Percentiles rank a stretch among this genome's conserved stretches.
phyloP scores from a whole-genome alignment of 2,888 invertebrate genomes.

The Gryllus longicercus region DNA sequence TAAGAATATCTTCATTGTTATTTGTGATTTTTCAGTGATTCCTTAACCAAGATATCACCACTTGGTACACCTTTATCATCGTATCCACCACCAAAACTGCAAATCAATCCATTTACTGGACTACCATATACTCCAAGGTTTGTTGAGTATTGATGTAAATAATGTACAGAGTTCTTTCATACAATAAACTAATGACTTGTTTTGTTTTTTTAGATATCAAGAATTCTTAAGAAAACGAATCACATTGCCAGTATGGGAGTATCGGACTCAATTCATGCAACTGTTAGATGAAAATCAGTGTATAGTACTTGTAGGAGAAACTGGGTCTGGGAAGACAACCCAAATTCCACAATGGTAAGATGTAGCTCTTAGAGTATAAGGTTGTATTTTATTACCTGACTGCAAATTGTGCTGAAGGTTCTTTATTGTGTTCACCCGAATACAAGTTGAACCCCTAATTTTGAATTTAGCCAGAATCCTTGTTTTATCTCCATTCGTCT shows the following conservation, averaged over 20 bases:
- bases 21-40: slow-evolving; percentile 11
- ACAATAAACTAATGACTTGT: neutral
- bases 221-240: slow-evolving; percentile 85
- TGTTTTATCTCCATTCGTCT: too few species aligned
- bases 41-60: slow-evolving; percentile 40
- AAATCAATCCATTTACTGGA: slow-evolving; percentile 73
- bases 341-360: slow-evolving; percentile 92
- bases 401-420: too few species aligned
- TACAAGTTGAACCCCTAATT: too few species aligned
- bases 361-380: too few species aligned
- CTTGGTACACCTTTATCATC: slow-evolving; percentile 48
- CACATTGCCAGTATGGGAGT: slow-evolving; percentile 95
- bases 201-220: slow-evolving; percentile 57
- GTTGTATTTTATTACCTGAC: too few species aligned
- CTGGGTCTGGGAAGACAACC: slow-evolving; percentile 99
- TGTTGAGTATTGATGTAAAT: slow-evolving; percentile 28
- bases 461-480: too few species aligned
- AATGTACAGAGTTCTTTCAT: neutral
- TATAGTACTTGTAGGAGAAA: slow-evolving; percentile 96
- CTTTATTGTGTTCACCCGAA: too few species aligned
- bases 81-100: slow-evolving; percentile 49
- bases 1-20: neutral
- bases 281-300: slow-evolving; percentile 89
- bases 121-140: slow-evolving; percentile 79
- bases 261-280: slow-evolving; percentile 93